Evolutionary conservation across 2,797 vertebrate genomes (phyloP).

Genomic region (Odontamblyopus lacepedii): DNA sequence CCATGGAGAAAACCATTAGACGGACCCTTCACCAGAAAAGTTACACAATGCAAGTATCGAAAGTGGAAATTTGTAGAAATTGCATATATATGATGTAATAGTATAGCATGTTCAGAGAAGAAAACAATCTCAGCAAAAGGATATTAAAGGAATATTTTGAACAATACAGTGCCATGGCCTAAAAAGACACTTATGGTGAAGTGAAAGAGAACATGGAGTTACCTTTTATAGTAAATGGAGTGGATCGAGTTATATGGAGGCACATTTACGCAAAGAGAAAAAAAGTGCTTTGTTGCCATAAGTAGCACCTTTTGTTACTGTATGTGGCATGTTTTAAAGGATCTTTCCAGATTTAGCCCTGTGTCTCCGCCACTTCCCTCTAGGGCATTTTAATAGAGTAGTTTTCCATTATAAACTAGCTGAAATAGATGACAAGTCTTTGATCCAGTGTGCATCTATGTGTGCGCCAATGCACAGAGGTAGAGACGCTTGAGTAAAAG

Average conservation of each 20-base stretch:
- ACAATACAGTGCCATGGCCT: not conserved
- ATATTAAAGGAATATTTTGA: too few species aligned
- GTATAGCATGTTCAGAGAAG: not conserved
- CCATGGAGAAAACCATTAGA: too few species aligned
- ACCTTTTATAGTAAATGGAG: not conserved
- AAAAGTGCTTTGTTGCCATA: not conserved
- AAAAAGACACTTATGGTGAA: not conserved
- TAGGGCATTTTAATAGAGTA: conserved; percentile 47
- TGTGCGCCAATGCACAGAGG: conserved; percentile 16
- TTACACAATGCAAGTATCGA: not conserved
- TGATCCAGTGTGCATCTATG: conserved; percentile 42
- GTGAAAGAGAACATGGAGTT: not conserved
- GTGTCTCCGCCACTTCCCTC: conserved; percentile 30
- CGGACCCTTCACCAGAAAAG: too few species aligned
- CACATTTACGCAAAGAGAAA: not conserved
- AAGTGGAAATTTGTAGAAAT: not conserved
- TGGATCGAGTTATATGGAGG: not conserved
- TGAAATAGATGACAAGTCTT: conserved; percentile 49
- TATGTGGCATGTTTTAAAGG: not conserved
- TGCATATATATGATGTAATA: not conserved
- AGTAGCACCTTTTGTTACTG: not conserved
- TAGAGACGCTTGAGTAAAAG: conserved; percentile 8
- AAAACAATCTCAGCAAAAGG: too few species aligned
- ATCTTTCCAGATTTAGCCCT: conserved; percentile 9
- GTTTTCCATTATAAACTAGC: conserved; percentile 45